phyloP scores from a whole-genome alignment of 2,113 vertebrate species.

The Cinclus mexicanus region DNA sequence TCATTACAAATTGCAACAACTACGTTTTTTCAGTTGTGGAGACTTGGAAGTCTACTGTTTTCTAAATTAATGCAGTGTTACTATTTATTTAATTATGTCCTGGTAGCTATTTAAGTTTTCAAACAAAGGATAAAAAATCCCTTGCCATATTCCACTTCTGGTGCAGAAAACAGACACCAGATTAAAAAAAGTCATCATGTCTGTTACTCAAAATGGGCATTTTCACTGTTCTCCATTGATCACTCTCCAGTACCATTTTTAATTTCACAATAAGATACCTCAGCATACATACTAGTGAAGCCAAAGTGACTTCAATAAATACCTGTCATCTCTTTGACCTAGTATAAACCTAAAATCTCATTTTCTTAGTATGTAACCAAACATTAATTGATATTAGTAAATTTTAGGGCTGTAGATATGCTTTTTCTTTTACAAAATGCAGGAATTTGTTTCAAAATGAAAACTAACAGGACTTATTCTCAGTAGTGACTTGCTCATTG shows the following conservation, averaged over 20 bases:
- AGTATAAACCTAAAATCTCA: neutral
- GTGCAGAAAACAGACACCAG: neutral
- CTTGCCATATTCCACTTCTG: neutral
- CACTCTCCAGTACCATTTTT: neutral
- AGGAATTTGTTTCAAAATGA: neutral
- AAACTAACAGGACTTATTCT: neutral
- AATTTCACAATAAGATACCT: neutral
- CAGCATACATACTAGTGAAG: neutral
- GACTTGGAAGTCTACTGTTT: neutral
- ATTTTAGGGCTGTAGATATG: neutral
- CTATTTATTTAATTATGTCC: neutral
- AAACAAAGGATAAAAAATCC: neutral
- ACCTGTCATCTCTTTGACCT: neutral
- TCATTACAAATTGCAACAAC: neutral
- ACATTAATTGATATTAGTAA: neutral
- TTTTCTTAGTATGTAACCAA: neutral
- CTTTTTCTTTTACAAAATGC: neutral
- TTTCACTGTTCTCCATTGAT: neutral
- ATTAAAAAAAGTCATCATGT: neutral
- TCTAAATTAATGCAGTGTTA: neutral
- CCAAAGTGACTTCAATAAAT: neutral
- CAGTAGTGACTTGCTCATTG: neutral
- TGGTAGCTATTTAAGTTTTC: neutral
- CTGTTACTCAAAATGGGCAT: neutral
- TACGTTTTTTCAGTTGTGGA: neutral